Base-by-base conservation (phyloP, 2,113 vertebrate genomes). In the Gadus chalcogrammus region DNA sequence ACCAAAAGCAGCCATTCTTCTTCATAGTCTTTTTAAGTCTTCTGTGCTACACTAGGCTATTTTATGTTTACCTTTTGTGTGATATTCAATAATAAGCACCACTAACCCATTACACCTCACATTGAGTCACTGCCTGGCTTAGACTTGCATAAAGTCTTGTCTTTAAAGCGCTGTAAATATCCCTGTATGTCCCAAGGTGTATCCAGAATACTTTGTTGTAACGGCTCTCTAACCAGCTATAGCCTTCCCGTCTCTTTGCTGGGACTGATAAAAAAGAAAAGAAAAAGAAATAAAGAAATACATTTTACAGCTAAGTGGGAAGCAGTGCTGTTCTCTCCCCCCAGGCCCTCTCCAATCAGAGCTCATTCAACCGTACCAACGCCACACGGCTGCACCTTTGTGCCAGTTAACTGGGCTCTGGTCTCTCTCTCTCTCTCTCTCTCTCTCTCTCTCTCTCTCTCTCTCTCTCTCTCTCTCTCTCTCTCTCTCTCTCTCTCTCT, bases 311-410 rank as follows among this genome's bases (percentile, higher is more conserved):
- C 76, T 80, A 87, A 85, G 80, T 87, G 82, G 77, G 83, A 79
- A 76, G 70, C 84, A 68, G 76, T 72, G 72, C 69, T 82, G 67
- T 78, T 75, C 61, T 38, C 81, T 84, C 80, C 83, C 85, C 83
- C 77, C 70, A 78, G 82, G 82, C 83, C 66, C 65, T 48, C 72
- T 79, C 81, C 83, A 86, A 88, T 89, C 86, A 85, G 80, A 78
- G 85, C 81, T 86, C 82, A 70, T 68, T 73, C 85, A 84, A 80
- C 75, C 79, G 66, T 81, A 77, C 38, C 77, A 75, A 74, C 61
- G 65, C 77, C 81, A 85, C 85, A 82, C 72, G 72, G 79, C 79
- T 87, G 80, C 78, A 87, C 84, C 83, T 85, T 84, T 81, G 83
- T 79, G 83, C 87, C 82, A 80, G 74, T 85, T 82, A 80, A 84